Base-by-base conservation (phyloP, 2,888 invertebrate genomes). In the Meteorus cinctellus region DNA sequence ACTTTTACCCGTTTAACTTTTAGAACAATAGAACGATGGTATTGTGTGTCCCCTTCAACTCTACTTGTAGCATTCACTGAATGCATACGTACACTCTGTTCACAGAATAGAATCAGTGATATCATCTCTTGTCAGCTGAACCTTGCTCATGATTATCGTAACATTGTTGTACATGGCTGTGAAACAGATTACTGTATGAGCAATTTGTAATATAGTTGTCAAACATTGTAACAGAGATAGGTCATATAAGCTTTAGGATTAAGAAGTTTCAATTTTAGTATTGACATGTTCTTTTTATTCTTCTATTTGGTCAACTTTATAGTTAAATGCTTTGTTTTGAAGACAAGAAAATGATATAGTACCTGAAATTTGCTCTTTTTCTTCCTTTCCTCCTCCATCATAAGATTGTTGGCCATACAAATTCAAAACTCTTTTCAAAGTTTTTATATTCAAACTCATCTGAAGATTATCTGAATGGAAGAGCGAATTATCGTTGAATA, bases 1-100 rank as follows among this genome's bases (percentile, higher is more conserved):
- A 76, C 76, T 76, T 76, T 63, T 69, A 72, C 68, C 72, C 62
- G 76, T 68, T 73, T 63, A 70, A 72, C 67, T 69, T 72, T 41
- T 41, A 14, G 27, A 51, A 72, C 67, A 76, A 76, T 76, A n/a
- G 72, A 27, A 48, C 63, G 51, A 48, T 72, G 34, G 60, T 48
- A 76, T 76, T 72, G 72, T 76, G 19, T 68, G 19, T 45, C 19
- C 55, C 55, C 24, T 55, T 67, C 16, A n/a, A 24, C 68, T 41
- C 31, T 4, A 41, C 41, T 55, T 51, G 6, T 41, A 60, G 66
- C 8, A 31, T 60, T 27, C 51, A 34, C 19, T 72, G 67, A 72
- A 76, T 72, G 75, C 60, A 60, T 41, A 41, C n/a, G 41, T 41
- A 65, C 19, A 24, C 34, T 24, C 0, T 6, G 41, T 34, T n/a